These are phyloP conservation scores for Anthonomus grandis DNA, from an alignment of 1,140 invertebrate genomes.

Conservation along the genomic window DNA sequence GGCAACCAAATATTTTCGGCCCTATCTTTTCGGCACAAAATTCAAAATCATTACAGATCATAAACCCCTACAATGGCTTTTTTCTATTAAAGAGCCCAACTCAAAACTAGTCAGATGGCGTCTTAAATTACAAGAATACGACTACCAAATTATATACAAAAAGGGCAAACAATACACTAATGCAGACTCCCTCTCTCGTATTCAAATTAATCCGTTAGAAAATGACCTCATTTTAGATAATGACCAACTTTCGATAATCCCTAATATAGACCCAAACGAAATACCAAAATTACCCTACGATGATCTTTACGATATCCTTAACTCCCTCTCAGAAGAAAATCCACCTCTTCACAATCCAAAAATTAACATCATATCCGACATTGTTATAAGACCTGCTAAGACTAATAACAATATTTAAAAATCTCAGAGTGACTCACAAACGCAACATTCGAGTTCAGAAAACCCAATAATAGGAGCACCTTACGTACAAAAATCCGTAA, in stretches of 20 bases:
- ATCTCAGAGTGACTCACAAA: neutral
- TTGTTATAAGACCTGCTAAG: neutral
- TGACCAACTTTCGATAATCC: constrained; percentile 1
- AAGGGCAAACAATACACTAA: constrained; percentile 3
- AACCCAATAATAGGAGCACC: constrained; percentile 1
- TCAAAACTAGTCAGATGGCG: constrained; percentile 48
- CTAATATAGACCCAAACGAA: constrained; percentile 1
- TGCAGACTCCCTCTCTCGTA: constrained; percentile 2
- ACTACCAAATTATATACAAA: constrained; percentile 1
- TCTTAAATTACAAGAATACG: constrained; percentile 42
- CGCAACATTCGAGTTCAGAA: constrained; percentile 1
- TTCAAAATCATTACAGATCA: constrained; percentile 31
- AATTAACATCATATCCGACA: neutral
- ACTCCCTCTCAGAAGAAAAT: neutral
- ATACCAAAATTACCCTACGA: neutral
- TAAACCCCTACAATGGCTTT: constrained; percentile 11
- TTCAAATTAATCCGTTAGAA: constrained; percentile 8
- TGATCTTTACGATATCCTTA: neutral
- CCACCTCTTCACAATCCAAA: neutral
- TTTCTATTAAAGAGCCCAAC: too few relatives aligned
- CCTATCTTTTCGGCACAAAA: constrained; percentile 34
- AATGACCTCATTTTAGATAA: neutral
- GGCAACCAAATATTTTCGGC: constrained; percentile 25
- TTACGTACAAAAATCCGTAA: neutral
- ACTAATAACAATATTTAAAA: neutral